Evolutionary conservation across 2,888 invertebrate species (phyloP), one percentile per base, ranked within the genome.

Genomic region (Drosophila diplacantha): DNA sequence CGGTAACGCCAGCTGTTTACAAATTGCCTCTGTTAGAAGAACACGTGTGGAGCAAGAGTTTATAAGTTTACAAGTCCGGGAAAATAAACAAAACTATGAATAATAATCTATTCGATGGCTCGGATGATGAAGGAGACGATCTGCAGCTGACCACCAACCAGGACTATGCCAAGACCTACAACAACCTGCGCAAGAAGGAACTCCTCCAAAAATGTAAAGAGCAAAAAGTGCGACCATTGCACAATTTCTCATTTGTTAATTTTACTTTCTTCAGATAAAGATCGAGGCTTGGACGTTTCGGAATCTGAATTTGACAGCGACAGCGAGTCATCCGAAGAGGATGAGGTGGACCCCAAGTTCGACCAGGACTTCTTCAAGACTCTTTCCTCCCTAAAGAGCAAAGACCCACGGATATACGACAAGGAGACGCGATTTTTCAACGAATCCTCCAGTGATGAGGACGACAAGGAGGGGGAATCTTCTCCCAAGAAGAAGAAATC

Each of bases 301-400:
- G 85, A 84, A 14, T 83, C 86, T 0, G 85, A 85, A 18, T 75
- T 83, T 11, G 83, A 85, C 8, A 81, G 82, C 47, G 87, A 87
- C 37, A 84, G 84, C 41, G 83, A 82, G 11, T 83, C 84, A 2
- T 84, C 85, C 0, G 86, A 86, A 8, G 86, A 87, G 34, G 87
- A 88, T 37, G 85, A 86, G 56, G 66, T 79, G 5, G 65, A 83
- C 47, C 84, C 84, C 4, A 76, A 85, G 53, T 89, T 89, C 54
- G 97, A 98, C 84, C 93, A 94, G 73, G 93, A 95, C 71, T 99
- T 99, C 88, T 92, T 96, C 41, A 94, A 94, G 88, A 94, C 97
- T 0, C 89, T 98, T 3, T 91, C 96, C 0, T 92, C 93, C 51
- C 88, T 99, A 44, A 98, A 97, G 86, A 94, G 92, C 44, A 95